Evolutionary conservation across 1,140 invertebrate genomes (phyloP), one percentile per base, ranked within the genome.

Genomic region (Penaeus japonicus): DNA sequence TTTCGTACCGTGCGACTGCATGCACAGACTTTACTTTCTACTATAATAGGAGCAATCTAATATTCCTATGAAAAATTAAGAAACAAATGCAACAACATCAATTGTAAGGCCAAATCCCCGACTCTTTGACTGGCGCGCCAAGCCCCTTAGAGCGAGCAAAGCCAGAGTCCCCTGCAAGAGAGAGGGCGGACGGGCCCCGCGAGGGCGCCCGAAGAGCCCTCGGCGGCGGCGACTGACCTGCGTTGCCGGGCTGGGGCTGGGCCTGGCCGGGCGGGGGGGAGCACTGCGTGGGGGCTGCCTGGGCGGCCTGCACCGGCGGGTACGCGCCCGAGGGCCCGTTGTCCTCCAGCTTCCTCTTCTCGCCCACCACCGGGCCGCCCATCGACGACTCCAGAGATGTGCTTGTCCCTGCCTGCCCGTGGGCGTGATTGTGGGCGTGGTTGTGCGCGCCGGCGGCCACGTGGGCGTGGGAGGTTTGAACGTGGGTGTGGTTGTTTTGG

Each of bases 161-260:
- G 7, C 35, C 35, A 39, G 35, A 7, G 7, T 39, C 35, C 2
- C 39, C 39, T n/a, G 7, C 39, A 47, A 20, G 80, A 59, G 47
- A 30, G 39, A 3, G 80, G 27, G 12, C n/a, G 35, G 4, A 20
- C 80, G 20, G 57, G 55, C 18, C 47, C 54, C 20, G 47, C n/a
- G 47, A 2, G 0, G 32, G 73, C 30, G 47, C 10, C 20, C 18
- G 47, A 39, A 5, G n/a, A 10, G 2, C 30, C 10, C 65, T 12
- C 7, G 32, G 24, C 65, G 24, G 65, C 24, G 24, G 10, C 1
- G 91, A 91, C 65, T 93, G 93, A 54, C 91, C 93, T 75, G 91
- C 92, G 62, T 59, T 87, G 62, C 55, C 0, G 65, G 59, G 55
- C 85, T 87, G n/a, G 77, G 39, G 35, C 27, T 62, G 27, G 39